Evolutionary conservation across 1,140 invertebrate species (phyloP), one percentile per base, ranked within the genome.

Genomic region (Temnothorax nylanderi): DNA sequence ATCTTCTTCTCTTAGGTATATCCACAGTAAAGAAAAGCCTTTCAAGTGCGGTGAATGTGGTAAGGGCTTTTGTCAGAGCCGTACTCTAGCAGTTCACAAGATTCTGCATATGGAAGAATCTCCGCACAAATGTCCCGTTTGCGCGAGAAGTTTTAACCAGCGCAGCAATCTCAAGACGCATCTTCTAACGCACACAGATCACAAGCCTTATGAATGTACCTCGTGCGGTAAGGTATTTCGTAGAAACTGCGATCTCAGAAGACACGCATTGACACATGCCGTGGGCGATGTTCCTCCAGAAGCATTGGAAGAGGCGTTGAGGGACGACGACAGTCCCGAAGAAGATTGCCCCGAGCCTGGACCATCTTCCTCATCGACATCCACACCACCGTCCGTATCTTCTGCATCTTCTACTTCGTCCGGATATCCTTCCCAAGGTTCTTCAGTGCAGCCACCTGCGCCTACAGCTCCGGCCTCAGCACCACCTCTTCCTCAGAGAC

Each of bases 11-110:
- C 96, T 97, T 96, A 99, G 98, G 96, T 99, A 99, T 94, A 99
- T 99, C 88, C 99, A 99, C 95, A 98, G 98, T 44, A 99, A 99
- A 95, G 98, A 99, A 95, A 99, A 99, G 93, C 99, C 99, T 0
- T 99, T 99, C 96, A 99, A 99, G 95, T 99, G 99, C 94, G 97
- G 97, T 21, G 98, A 99, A 95, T 99, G 99, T 93, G 98, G 98
- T 71, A 99, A 99, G 95, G 99, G 98, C 16, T 99, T 99, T 96
- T 99, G 99, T 94, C 99, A 99, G 93, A 98, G 98, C 21, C 96
- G 99, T 54, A 99, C 99, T 0, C 95, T 99, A 87, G 98, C 98
- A 10, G 98, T 99, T 3, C 99, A 99, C 96, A 98, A 98, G 94
- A 98, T 99, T 91, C 96, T 98, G 6, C 98, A 99, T 94, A 97